Evolutionary conservation across 2,797 vertebrate genomes (phyloP).

Genomic region (Phrynocephalus guinanensis): DNA sequence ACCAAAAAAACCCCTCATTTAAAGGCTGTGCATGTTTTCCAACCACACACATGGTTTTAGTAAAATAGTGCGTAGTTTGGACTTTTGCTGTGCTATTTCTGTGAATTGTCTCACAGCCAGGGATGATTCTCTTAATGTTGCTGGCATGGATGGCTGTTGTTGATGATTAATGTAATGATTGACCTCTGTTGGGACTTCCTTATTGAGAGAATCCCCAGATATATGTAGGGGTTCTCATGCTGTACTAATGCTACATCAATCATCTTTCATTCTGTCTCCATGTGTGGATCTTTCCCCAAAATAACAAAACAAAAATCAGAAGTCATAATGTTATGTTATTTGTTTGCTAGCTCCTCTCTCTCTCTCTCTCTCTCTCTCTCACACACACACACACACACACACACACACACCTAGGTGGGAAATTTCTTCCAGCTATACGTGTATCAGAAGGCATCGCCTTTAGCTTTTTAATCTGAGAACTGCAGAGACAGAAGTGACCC

Average conservation of each 20-base stretch:
- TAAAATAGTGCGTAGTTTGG: not conserved
- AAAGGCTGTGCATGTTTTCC: not conserved
- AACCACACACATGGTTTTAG: not conserved
- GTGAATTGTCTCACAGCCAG: not conserved
- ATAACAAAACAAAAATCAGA: no score
- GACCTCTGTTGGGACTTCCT: not conserved
- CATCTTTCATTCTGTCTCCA: not conserved
- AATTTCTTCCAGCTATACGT: no score
- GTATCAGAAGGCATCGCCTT: no score
- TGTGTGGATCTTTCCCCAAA: no score
- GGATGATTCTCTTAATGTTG: not conserved
- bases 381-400: no score
- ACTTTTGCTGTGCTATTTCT: not conserved
- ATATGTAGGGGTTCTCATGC: not conserved
- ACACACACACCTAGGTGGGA: no score
- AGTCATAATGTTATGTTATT: not conserved
- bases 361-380: no score
- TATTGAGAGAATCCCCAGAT: not conserved
- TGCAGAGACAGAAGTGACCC: no score
- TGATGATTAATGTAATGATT: not conserved
- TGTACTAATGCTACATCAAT: not conserved
- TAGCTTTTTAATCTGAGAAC: no score
- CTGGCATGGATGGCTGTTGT: not conserved
- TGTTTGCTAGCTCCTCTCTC: not conserved
- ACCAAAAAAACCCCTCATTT: not conserved